These are phyloP conservation scores for Horisme vitalbata DNA, from an alignment of 2,888 invertebrate species.

Conservation along the genomic window DNA sequence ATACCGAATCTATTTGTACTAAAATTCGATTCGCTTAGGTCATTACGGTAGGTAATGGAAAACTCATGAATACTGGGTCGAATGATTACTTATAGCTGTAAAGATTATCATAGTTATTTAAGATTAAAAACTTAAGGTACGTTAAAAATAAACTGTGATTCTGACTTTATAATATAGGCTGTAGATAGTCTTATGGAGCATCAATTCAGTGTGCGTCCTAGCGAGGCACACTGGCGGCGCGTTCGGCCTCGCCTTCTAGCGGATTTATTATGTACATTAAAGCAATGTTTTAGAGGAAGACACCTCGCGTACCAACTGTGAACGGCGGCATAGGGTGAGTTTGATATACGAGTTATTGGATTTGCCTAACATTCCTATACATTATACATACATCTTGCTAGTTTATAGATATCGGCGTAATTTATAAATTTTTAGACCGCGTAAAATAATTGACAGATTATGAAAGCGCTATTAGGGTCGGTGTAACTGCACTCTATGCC, in stretches of 20 bases:
- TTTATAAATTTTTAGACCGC: background rate
- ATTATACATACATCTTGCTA: slow-evolving; percentile 13
- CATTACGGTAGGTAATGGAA: slow-evolving; percentile 75
- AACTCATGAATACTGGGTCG: slow-evolving; percentile 73
- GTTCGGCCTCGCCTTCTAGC: slow-evolving; percentile 40
- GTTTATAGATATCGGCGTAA: slow-evolving; percentile 9
- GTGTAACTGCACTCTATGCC: slow-evolving; percentile 8
- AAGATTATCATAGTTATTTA: slow-evolving; percentile 59
- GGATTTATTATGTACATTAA: slow-evolving; percentile 33
- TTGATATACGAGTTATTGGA: slow-evolving; percentile 17
- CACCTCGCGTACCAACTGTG: slow-evolving; percentile 5
- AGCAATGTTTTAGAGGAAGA: slow-evolving; percentile 25
- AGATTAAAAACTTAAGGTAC: slow-evolving; percentile 65
- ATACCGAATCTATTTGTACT: slow-evolving; percentile 75
- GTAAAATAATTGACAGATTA: slow-evolving; percentile 8
- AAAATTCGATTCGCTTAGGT: slow-evolving; percentile 73
- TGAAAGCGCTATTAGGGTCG: slow-evolving; percentile 15
- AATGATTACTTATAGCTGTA: slow-evolving; percentile 70
- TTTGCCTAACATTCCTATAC: slow-evolving; percentile 32
- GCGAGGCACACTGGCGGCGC: slow-evolving; percentile 38
- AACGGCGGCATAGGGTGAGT: slow-evolving; percentile 8
- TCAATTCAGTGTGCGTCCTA: slow-evolving; percentile 48
- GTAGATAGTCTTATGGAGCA: slow-evolving; percentile 72
- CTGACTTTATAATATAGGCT: slow-evolving; percentile 80
- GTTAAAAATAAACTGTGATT: slow-evolving; percentile 83